Evolutionary conservation across 1,140 invertebrate genomes (phyloP).

Genomic region (Sitodiplosis mosellana): DNA sequence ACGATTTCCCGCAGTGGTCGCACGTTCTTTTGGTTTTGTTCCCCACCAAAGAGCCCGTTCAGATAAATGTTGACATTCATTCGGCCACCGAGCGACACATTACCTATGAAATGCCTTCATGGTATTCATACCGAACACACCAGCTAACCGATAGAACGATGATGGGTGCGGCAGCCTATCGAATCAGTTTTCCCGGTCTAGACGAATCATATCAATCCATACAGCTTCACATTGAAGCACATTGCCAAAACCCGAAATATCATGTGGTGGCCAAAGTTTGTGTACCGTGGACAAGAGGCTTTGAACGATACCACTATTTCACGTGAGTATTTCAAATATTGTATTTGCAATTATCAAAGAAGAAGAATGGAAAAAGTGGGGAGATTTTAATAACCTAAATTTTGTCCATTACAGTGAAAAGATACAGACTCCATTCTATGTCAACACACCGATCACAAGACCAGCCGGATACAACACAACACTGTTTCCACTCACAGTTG

Average conservation of each 20-base stretch:
- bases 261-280: slow-evolving; percentile 38
- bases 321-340: slow-evolving; percentile 28
- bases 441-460: slow-evolving; percentile 29
- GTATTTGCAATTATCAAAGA: neutral
- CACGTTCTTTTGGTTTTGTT: slow-evolving; percentile 52
- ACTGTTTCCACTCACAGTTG: slow-evolving; percentile 23
- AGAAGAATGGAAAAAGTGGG: slow-evolving; percentile 2
- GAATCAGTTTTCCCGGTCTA: slow-evolving; percentile 29
- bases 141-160: slow-evolving; percentile 23
- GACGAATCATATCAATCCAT: slow-evolving; percentile 37
- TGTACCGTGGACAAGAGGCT: slow-evolving; percentile 40
- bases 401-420: slow-evolving; percentile 25
- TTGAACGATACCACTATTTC: slow-evolving; percentile 36
- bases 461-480: slow-evolving; percentile 18
- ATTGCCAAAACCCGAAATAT: slow-evolving; percentile 25
- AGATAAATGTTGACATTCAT: slow-evolving; percentile 44
- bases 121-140: slow-evolving; percentile 15
- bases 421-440: slow-evolving; percentile 25
- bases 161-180: slow-evolving; percentile 33
- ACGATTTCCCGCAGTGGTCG: slow-evolving; percentile 34
- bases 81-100: slow-evolving; percentile 32
- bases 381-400: slow-evolving; percentile 2
- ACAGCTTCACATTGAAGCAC: slow-evolving; percentile 31
- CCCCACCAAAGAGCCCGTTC: slow-evolving; percentile 34
- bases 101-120: slow-evolving; percentile 29